A percentile compares a stretch with the other conserved stretches of the same genome.
These are phyloP conservation scores for Harpalus rubripes DNA, from an alignment of 2,888 invertebrate species.

Conservation along the genomic window DNA sequence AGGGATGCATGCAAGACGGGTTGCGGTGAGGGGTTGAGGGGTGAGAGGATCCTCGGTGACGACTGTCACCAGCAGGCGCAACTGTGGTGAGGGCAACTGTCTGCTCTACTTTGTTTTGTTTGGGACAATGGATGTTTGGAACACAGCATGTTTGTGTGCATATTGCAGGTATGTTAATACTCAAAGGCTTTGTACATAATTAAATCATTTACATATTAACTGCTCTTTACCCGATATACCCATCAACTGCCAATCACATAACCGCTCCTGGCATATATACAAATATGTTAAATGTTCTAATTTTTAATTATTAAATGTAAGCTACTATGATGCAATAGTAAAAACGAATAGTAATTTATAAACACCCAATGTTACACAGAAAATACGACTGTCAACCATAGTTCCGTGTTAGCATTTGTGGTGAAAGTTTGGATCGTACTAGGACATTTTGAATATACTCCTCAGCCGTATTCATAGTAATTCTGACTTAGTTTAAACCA, in stretches of 20 bases:
- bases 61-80: slow-evolving; percentile 60
- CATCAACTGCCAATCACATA: slow-evolving; percentile 10
- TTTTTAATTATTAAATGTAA: background rate
- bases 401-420: no score
- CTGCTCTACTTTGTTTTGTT: slow-evolving; percentile 35
- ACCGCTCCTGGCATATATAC: background rate
- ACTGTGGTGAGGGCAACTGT: slow-evolving; percentile 51
- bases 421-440: no score
- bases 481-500: no score
- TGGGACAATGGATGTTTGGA: slow-evolving; percentile 37
- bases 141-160: slow-evolving; percentile 17
- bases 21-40: slow-evolving; percentile 4
- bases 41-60: slow-evolving; percentile 24
- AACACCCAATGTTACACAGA: no score
- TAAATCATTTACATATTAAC: slow-evolving; percentile 52
- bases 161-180: slow-evolving; percentile 47
- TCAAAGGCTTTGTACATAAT: slow-evolving; percentile 48
- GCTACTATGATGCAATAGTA: no score
- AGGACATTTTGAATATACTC: no score
- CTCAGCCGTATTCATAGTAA: no score
- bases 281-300: background rate
- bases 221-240: slow-evolving; percentile 21
- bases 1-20: slow-evolving; percentile 13
- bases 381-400: no score
- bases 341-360: no score